Evolutionary conservation across 2,888 invertebrate species (phyloP).

Genomic region (Hyppa rectilinea): DNA sequence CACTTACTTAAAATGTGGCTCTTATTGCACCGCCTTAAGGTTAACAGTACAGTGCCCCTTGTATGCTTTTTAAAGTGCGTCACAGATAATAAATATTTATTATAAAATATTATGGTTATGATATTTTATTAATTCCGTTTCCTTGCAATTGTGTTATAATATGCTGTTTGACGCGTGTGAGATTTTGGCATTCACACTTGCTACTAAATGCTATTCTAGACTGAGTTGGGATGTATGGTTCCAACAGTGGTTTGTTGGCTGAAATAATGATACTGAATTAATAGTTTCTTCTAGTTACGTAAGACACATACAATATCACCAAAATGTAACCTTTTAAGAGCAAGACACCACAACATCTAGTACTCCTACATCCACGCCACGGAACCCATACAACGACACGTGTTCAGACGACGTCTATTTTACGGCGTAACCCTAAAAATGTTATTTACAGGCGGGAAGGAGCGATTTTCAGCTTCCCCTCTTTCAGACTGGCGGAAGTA

Average conservation of each 20-base stretch:
- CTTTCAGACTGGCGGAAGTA: conserved; percentile 67
- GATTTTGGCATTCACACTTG: not conserved
- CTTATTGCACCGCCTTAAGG: too few species aligned
- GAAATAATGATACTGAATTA: too few species aligned
- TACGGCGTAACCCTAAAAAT: conserved; percentile 77
- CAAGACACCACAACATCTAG: conserved; percentile 37
- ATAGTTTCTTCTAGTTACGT: not conserved
- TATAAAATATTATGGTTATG: too few species aligned
- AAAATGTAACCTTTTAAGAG: not conserved
- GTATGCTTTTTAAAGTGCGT: too few species aligned
- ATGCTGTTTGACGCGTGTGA: not conserved
- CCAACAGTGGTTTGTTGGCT: too few species aligned
- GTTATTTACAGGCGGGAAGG: conserved; percentile 81
- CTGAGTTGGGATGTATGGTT: too few species aligned
- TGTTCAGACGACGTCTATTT: conserved; percentile 78
- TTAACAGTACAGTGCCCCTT: too few species aligned
- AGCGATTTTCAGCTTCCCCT: conserved; percentile 78
- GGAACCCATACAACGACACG: conserved; percentile 71
- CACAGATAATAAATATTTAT: too few species aligned
- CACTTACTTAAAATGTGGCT: too few species aligned
- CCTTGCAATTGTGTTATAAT: not conserved
- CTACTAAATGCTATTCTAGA: not conserved
- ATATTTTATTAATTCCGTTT: not conserved
- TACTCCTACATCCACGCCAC: conserved; percentile 30
- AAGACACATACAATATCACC: too few species aligned